Evolutionary conservation across 92 coral and sea anemone genomes (phyloP), one percentile per base, ranked within the genome.

Genomic region (Bergia puertoricense): DNA sequence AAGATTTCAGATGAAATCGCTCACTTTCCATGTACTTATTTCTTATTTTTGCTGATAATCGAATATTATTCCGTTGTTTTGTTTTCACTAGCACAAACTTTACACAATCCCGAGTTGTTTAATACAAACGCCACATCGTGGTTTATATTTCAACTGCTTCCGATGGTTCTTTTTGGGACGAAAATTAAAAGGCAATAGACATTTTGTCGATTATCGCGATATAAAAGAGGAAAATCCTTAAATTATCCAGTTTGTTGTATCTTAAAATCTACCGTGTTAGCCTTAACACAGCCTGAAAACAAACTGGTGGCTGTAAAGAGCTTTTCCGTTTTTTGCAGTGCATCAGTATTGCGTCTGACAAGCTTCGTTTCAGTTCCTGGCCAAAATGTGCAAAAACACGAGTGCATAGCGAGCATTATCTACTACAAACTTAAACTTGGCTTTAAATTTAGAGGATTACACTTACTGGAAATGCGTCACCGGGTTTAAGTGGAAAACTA

Each of bases 381-480:
- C 16, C 65, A 20, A 43, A 71, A 43, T 16, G 59, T 84, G 39
- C 62, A 46, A 68, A 15, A 54, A 18, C 3, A 54, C 16, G 10
- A 39, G 75, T 36, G 30, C 46, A 71, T 18, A 20, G 13, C 23
- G 44, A 10, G 46, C 44, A 3, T 45, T 14, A 23, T 84, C 18
- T 20, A 40, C 38, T 30, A 84, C 30, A 0, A 16, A 37, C 15
- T 2, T 51, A 84, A 72, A 45, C 66, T 36, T 38, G 69, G 79
- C 14, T 84, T 72, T 84, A 69, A 71, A 43, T 84, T 69, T 81
- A 81, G 77, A n/a, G 48, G 87, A 84, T 84, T 84, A 84, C 87
- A 71, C 87, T 71, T 48, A 2, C 66, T 36, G 8, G 41, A 41
- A 71, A 72, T 74, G 87, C 79, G 87, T 84, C 87, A 84, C 87